phyloP scores from a whole-genome alignment of 1,140 invertebrate species.

The Anastrepha ludens region DNA sequence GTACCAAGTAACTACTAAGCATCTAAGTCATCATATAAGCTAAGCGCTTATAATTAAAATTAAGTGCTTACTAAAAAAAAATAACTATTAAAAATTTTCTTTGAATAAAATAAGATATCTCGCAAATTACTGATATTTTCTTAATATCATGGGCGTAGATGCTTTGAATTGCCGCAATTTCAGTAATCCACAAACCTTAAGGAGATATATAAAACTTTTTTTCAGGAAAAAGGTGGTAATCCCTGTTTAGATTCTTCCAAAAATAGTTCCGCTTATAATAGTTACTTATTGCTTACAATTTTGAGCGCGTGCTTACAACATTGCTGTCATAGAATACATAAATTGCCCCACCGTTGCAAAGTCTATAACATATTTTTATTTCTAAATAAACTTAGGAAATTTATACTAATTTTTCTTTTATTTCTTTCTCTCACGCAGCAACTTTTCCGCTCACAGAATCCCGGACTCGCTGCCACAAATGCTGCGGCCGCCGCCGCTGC shows the following conservation, averaged over 20 bases:
- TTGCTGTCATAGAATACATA: neutral
- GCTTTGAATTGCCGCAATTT: no score
- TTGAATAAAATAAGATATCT: no score
- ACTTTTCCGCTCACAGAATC: slow-evolving; percentile 89
- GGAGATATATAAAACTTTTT: no score
- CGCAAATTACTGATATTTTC: no score
- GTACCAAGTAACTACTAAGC: neutral
- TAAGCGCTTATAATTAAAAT: neutral
- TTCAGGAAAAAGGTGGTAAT: no score
- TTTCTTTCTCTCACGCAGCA: slow-evolving; percentile 80
- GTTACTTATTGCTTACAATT: neutral
- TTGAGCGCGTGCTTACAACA: neutral
- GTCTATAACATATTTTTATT: neutral
- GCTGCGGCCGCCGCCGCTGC: slow-evolving; percentile 82
- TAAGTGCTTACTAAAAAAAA: no score
- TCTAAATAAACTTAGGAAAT: slow-evolving; percentile 55
- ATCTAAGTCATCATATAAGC: neutral
- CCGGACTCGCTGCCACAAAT: slow-evolving; percentile 79
- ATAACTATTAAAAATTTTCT: no score
- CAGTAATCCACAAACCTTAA: no score
- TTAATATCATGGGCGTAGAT: no score
- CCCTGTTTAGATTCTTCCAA: no score
- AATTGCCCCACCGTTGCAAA: neutral
- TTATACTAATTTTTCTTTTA: slow-evolving; percentile 35
- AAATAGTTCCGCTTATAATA: no score